Conservation (phyloP, 2,888 invertebrate species). For the Hololepta plana region DNA sequence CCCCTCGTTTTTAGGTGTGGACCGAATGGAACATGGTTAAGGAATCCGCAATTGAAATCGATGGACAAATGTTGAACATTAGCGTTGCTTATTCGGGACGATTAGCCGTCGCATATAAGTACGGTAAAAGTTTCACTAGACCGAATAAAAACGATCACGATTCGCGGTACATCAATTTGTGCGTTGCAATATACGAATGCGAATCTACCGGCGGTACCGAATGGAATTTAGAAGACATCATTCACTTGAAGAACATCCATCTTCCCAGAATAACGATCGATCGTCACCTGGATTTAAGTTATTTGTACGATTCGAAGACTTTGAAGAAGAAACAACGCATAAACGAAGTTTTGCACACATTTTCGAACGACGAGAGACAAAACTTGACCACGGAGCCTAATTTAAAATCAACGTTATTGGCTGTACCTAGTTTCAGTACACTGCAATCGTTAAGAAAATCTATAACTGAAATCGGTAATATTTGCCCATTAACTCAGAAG, state of each 20-base stretch:
- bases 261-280: slow-evolving; percentile 67
- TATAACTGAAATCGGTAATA: slow-evolving; percentile 82
- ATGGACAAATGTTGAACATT: slow-evolving; percentile 75
- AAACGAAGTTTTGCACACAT: slow-evolving; percentile 64
- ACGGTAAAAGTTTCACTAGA: slow-evolving; percentile 75
- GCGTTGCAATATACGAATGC: slow-evolving; percentile 96
- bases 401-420: slow-evolving; percentile 38
- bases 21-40: slow-evolving; percentile 30
- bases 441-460: slow-evolving; percentile 72
- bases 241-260: slow-evolving; percentile 83
- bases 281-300: slow-evolving; percentile 63
- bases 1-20: slow-evolving; percentile 16
- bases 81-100: slow-evolving; percentile 96
- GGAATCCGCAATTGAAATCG: slow-evolving; percentile 39
- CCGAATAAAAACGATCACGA: slow-evolving; percentile 57
- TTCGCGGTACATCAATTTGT: slow-evolving; percentile 73
- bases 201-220: slow-evolving; percentile 93
- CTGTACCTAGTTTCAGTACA: slow-evolving; percentile 83
- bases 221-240: slow-evolving; percentile 91
- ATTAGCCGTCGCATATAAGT: slow-evolving; percentile 93
- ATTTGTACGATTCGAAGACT: slow-evolving; percentile 60
- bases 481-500: slow-evolving; percentile 78
- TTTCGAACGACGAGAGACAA: slow-evolving; percentile 59
- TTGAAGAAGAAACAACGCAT: slow-evolving; percentile 67
- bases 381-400: slow-evolving; percentile 19